A percentile compares a stretch with the other conserved stretches of the same genome.
phyloP scores from a whole-genome alignment of 2,797 vertebrate species.

The Fratercula arctica region DNA sequence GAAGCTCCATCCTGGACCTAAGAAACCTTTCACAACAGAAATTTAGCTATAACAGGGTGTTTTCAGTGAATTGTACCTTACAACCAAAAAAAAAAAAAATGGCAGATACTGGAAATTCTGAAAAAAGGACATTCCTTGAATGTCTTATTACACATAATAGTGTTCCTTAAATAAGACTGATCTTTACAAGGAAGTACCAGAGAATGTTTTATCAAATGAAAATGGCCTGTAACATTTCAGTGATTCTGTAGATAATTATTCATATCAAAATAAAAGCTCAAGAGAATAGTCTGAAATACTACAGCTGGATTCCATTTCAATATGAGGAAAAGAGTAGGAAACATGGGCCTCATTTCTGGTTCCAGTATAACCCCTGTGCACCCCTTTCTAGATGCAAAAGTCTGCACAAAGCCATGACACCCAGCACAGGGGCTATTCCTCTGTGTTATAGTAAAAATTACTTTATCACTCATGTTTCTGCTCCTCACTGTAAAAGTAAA shows the following conservation, averaged over 20 bases:
- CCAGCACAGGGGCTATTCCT: background rate
- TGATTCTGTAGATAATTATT: background rate
- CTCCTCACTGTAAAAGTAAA: background rate
- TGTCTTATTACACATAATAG: background rate
- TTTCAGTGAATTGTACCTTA: background rate
- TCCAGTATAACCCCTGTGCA: background rate
- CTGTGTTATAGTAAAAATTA: background rate
- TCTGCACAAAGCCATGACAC: background rate
- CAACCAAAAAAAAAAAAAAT: background rate
- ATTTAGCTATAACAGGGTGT: background rate
- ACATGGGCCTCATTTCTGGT: background rate
- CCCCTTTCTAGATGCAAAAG: background rate
- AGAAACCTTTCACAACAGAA: background rate
- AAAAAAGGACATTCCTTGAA: background rate
- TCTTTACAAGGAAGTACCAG: background rate
- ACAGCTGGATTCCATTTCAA: background rate
- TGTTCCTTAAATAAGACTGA: background rate
- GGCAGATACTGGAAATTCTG: background rate
- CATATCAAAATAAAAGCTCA: background rate
- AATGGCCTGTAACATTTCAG: background rate
- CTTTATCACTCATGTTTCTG: background rate
- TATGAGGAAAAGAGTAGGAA: background rate
- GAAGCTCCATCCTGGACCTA: background rate
- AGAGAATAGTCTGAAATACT: background rate
- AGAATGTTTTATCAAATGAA: background rate